Evolutionary conservation across 2,113 vertebrate genomes (phyloP).

Genomic region (Eclectus roratus): DNA sequence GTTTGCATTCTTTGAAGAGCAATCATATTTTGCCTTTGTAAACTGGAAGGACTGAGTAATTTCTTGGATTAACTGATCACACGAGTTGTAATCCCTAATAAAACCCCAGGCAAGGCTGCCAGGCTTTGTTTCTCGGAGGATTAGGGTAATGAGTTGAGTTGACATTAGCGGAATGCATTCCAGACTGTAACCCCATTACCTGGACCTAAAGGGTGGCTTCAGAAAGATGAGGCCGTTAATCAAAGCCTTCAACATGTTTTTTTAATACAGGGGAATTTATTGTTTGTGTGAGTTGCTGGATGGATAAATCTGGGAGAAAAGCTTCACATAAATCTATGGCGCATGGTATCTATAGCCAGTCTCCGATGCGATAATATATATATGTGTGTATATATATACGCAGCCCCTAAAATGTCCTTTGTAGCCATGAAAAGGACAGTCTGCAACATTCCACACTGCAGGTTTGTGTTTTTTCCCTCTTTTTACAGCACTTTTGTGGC

Average conservation of each 20-base stretch:
- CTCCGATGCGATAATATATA: neutral
- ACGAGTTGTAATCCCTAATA: constrained; percentile 61
- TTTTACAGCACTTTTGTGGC: neutral
- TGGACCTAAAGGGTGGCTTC: neutral
- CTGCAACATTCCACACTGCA: neutral
- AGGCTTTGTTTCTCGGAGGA: constrained; percentile 46
- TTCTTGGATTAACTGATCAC: constrained; percentile 73
- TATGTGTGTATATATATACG: rapidly evolving
- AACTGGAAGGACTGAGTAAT: constrained; percentile 73
- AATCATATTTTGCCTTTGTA: constrained; percentile 68
- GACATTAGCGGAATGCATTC: constrained; percentile 37
- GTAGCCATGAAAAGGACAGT: neutral
- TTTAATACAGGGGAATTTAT: neutral
- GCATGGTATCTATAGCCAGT: neutral
- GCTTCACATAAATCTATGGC: neutral
- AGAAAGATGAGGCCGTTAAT: neutral
- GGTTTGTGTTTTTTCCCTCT: neutral
- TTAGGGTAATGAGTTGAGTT: constrained; percentile 39
- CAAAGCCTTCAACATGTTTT: constrained; percentile 22
- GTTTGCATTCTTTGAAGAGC: constrained; percentile 71
- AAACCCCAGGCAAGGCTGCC: constrained; percentile 36
- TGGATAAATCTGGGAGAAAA: neutral
- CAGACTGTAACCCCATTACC: neutral
- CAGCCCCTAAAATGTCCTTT: neutral
- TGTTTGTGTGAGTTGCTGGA: neutral